Percentiles rank a stretch among this genome's conserved stretches.
phyloP scores from a whole-genome alignment of 2,797 vertebrate species.

The Acrocephalus scirpaceus region DNA sequence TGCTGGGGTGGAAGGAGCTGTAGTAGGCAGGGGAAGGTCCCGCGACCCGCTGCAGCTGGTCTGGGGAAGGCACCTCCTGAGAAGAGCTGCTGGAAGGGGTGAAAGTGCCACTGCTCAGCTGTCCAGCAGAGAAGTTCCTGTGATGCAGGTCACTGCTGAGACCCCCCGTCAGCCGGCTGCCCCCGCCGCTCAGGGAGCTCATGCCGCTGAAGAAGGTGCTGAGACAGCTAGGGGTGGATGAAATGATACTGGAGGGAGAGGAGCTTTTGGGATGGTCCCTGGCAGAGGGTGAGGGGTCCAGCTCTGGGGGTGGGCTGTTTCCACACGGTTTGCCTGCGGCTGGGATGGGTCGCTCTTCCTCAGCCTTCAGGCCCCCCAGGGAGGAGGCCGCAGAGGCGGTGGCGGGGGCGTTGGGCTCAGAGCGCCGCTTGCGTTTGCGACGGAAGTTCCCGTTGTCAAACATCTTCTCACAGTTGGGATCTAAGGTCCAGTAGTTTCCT shows the following conservation, averaged over 20 bases:
- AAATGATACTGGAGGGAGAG: constrained; percentile 73
- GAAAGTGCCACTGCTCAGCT: constrained; percentile 81
- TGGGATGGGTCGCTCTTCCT: constrained; percentile 80
- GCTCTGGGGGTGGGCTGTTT: constrained; percentile 81
- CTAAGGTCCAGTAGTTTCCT: constrained; percentile 98
- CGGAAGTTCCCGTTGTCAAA: constrained; percentile 99
- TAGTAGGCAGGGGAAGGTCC: constrained; percentile 83
- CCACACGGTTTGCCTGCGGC: constrained; percentile 71
- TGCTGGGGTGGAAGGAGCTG: constrained; percentile 83
- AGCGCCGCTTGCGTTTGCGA: constrained; percentile 91
- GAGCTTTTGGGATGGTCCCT: constrained; percentile 83
- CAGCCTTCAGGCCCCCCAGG: constrained; percentile 77
- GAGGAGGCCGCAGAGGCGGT: neutral
- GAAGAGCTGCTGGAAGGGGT: constrained; percentile 71
- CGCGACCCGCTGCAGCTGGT: constrained; percentile 38
- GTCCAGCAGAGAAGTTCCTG: constrained; percentile 86
- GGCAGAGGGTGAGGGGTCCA: constrained; percentile 76
- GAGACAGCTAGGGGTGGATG: constrained; percentile 84
- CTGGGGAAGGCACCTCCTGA: constrained; percentile 50
- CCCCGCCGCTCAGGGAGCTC: constrained; percentile 79
- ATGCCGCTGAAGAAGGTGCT: constrained; percentile 93
- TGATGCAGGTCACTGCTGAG: constrained; percentile 86
- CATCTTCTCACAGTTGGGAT: constrained; percentile 99
- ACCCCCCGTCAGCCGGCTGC: constrained; percentile 82
- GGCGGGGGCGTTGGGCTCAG: constrained; percentile 77